A percentile compares a stretch with the other conserved stretches of the same genome.
Conservation (phyloP, 2,797 vertebrate genomes). For the Parauchenoglanis ngamensis region DNA sequence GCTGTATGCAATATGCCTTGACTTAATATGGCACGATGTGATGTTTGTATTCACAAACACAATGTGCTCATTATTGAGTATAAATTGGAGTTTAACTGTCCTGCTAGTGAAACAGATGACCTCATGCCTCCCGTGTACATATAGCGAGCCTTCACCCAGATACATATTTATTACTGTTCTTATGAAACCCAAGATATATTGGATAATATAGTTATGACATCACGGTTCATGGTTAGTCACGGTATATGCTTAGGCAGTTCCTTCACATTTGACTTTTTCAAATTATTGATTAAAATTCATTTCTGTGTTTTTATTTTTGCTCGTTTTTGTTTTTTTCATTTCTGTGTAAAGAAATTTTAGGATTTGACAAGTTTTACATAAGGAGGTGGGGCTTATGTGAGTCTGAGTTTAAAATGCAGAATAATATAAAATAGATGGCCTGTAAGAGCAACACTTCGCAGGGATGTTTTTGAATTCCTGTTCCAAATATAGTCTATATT, state of each 20-base stretch:
- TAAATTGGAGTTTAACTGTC: neutral
- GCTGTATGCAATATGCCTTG: too few relatives aligned
- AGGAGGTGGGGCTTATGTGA: too few relatives aligned
- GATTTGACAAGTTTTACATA: too few relatives aligned
- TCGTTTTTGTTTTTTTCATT: too few relatives aligned
- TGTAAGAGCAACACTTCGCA: neutral
- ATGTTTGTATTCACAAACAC: neutral
- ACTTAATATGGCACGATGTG: neutral
- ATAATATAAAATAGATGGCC: neutral
- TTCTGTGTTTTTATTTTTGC: too few relatives aligned
- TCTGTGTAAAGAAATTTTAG: too few relatives aligned
- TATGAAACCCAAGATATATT: neutral
- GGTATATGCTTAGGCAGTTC: too few relatives aligned
- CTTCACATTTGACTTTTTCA: too few relatives aligned
- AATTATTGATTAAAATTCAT: too few relatives aligned
- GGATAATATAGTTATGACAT: neutral
- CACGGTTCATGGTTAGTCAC: too few relatives aligned
- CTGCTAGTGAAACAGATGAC: neutral
- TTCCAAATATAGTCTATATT: neutral
- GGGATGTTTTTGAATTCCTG: neutral
- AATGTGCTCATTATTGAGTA: neutral
- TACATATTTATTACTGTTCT: neutral
- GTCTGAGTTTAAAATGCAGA: too few relatives aligned
- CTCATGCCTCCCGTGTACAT: neutral
- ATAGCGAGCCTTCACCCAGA: neutral